A percentile compares a stretch with the other conserved stretches of the same genome.
phyloP scores from a whole-genome alignment of 2,888 invertebrate genomes.

The Macroteleia sp. region DNA sequence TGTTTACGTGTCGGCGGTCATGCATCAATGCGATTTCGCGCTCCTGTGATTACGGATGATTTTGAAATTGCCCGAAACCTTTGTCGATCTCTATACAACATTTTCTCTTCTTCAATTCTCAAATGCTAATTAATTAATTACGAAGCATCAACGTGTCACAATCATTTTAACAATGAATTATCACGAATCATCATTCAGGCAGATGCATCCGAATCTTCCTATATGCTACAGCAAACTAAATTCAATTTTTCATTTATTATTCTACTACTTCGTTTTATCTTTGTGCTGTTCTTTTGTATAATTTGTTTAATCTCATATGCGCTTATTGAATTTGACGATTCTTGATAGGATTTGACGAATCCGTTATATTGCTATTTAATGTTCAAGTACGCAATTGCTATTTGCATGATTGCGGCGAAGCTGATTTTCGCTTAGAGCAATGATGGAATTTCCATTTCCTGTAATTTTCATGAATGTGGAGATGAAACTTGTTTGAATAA shows the following conservation, averaged over 20 bases:
- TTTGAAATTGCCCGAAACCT: conserved; percentile 57
- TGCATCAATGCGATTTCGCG: conserved; percentile 63
- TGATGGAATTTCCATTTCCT: conserved; percentile 66
- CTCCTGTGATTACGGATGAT: conserved; percentile 54
- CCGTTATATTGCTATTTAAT: conserved; percentile 62
- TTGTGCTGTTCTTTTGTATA: no score
- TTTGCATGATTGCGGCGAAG: conserved; percentile 64
- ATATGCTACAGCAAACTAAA: no score
- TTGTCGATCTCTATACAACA: conserved; percentile 48
- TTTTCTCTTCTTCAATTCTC: conserved; percentile 57
- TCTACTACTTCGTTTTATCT: no score
- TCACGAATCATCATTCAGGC: conserved; percentile 49
- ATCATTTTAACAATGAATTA: conserved; percentile 52
- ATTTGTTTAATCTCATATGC: no score
- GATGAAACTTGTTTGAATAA: conserved; percentile 66
- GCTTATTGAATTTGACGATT: conserved; percentile 24
- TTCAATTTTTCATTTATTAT: no score
- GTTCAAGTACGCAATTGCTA: conserved; percentile 64
- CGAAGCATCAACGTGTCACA: conserved; percentile 43
- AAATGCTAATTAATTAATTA: conserved; percentile 63
- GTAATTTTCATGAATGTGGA: conserved; percentile 64
- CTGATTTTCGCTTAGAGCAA: conserved; percentile 65
- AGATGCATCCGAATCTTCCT: conserved; percentile 15
- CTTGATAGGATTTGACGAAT: conserved; percentile 48
- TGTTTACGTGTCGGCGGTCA: conserved; percentile 65